Conservation (phyloP, 2,797 vertebrate genomes). For the Sebastes elongatus region DNA sequence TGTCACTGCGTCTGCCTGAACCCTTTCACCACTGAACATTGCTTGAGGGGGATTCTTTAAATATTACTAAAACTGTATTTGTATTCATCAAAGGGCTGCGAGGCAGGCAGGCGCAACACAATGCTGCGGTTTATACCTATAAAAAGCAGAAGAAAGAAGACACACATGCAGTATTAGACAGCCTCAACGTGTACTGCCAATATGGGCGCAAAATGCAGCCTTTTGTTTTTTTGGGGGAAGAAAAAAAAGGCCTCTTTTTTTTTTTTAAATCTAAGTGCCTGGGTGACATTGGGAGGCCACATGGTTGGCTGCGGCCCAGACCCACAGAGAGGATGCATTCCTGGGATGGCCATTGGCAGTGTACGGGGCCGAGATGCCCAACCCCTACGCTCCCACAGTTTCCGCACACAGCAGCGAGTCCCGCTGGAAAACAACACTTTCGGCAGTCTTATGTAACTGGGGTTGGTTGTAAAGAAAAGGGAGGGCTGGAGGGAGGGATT, state of each 20-base stretch:
- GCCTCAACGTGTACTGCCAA: slow-evolving; percentile 52
- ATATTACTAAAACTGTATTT: slow-evolving; percentile 71
- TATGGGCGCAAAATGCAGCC: slow-evolving; percentile 54
- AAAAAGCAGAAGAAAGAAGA: slow-evolving; percentile 51
- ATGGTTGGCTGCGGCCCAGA: slow-evolving; percentile 75
- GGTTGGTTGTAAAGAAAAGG: slow-evolving; percentile 47
- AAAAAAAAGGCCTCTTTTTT: neutral
- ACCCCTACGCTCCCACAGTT: slow-evolving; percentile 63
- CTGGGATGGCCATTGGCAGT: slow-evolving; percentile 70
- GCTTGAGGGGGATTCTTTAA: slow-evolving; percentile 69
- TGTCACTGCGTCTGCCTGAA: slow-evolving; percentile 69
- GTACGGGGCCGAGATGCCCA: slow-evolving; percentile 62
- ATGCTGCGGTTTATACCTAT: slow-evolving; percentile 54
- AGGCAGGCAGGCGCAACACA: slow-evolving; percentile 42
- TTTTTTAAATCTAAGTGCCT: slow-evolving; percentile 27
- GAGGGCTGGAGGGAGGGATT: slow-evolving; percentile 50
- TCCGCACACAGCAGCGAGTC: slow-evolving; percentile 64
- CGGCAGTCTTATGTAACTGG: slow-evolving; percentile 67
- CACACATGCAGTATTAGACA: slow-evolving; percentile 54
- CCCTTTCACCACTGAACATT: slow-evolving; percentile 49
- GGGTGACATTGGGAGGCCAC: slow-evolving; percentile 76
- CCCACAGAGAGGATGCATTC: slow-evolving; percentile 75
- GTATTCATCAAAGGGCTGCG: slow-evolving; percentile 69
- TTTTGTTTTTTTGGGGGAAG: slow-evolving; percentile 52
- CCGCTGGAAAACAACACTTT: slow-evolving; percentile 60